Base-by-base conservation (phyloP, 2,888 invertebrate genomes). In the Drosophila imparisetae region DNA sequence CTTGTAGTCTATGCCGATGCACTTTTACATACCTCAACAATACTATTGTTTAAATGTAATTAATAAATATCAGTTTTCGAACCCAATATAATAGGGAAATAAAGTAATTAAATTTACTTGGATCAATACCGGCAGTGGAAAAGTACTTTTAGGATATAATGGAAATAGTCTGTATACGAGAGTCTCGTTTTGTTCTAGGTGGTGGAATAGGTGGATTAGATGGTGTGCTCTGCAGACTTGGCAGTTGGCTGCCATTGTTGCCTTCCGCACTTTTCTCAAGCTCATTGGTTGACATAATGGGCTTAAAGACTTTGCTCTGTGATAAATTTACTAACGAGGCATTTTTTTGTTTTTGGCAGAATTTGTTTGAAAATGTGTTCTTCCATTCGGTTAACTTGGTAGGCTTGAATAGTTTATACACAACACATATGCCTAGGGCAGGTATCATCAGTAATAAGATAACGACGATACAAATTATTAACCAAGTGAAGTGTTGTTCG, bases 181-280 rank as follows among this genome's bases (percentile, higher is more conserved):
- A 82, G 55, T 89, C 83, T 66, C 92, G 89, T 80, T 92, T 92
- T 4, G 91, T 88, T 63, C 92, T 79, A 24, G 92, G 92, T 2
- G 92, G 92, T 40, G 92, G 91, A 50, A 92, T 72, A 7, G 92
- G 91, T 8, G 45, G 36, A 36, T 36, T 36, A 18, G 32, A 0
- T 40, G 92, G 91, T 27, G 72, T 53, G 30, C 40, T 66, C 29
- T 64, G 75, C 24, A 58, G 11, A 40, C 27, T 64, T 48, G 48
- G 30, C 59, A 76, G 53, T 18, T 61, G 69, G 48, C 75, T 32
- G 55, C 67, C 61, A 72, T 27, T 65, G 13, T 7, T 52, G 13
- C 8, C 40, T 0, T 67, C 61, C n/a, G 34, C 54, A 27, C 48
- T 24, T 57, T 80, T 83, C 49, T 62, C 71, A 8, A 66, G 24